Evolutionary conservation across 2,888 invertebrate species (phyloP), one percentile per base, ranked within the genome.

Genomic region (Papilio demoleus): DNA sequence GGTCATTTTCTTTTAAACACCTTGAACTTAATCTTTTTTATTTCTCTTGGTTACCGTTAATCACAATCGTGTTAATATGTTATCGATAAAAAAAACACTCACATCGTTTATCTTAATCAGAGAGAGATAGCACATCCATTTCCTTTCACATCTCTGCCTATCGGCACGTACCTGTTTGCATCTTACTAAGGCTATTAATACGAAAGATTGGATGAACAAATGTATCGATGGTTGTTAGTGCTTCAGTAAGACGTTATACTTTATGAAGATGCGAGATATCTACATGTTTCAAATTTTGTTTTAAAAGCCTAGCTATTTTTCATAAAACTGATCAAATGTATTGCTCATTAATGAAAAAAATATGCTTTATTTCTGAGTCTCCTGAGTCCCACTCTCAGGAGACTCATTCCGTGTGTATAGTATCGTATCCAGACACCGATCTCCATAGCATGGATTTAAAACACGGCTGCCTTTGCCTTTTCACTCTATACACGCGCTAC

Each of bases 401-500:
- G n/a, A n/a, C n/a, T n/a, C n/a, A n/a, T n/a, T 17, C 27, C 61
- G n/a, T 17, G 60, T 11, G 27, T 42, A 42, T 42, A 79, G 72
- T 74, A 70, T 84, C 79, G 77, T 81, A 42, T 3, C 4, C 17
- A 17, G 42, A 17, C n/a, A 42, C n/a, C 36, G 42, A 42, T 42
- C 17, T 42, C 9, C 9, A 42, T 2, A 9, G 17, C 9, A 8
- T 42, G 42, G 9, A 65, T 66, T 59, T 69, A 68, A 64, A 60
- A 71, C 75, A 77, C 76, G 75, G 78, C 79, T 71, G 70, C 70
- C 78, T 77, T 72, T 77, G 80, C 79, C 68, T 72, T 72, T 70
- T 65, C 66, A 68, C 63, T 68, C 76, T 75, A 76, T 75, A 72
- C 58, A 59, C 34, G 58, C 45, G 31, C 61, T 61, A 58, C 27